These are phyloP conservation scores for Nomada ruficornis DNA, from an alignment of 2,888 invertebrate genomes.

Conservation along the genomic window DNA sequence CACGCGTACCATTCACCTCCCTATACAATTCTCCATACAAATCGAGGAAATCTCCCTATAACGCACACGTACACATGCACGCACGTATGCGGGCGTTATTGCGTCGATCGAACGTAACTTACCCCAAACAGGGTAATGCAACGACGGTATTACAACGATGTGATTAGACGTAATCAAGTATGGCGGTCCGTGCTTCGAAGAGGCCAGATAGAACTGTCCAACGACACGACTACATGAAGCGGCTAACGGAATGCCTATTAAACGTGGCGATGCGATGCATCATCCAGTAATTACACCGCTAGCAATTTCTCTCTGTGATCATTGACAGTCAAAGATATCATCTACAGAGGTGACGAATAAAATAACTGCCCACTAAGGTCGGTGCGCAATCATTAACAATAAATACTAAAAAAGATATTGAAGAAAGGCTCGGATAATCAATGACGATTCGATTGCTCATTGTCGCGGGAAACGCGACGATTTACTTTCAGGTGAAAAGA, in stretches of 20 bases:
- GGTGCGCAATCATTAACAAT: background rate
- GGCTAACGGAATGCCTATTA: slow-evolving; percentile 50
- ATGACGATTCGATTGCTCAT: slow-evolving; percentile 25
- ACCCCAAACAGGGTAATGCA: slow-evolving; percentile 22
- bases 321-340: slow-evolving; percentile 19
- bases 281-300: slow-evolving; percentile 45
- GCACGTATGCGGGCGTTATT: background rate
- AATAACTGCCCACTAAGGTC: slow-evolving; percentile 1
- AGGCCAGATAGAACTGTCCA: slow-evolving; percentile 52
- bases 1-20: background rate
- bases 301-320: slow-evolving; percentile 42
- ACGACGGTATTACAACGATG: slow-evolving; percentile 34
- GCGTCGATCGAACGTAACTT: slow-evolving; percentile 18
- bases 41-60: background rate
- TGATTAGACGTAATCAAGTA: slow-evolving; percentile 52
- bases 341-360: background rate
- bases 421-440: background rate
- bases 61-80: background rate
- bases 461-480: slow-evolving; percentile 40
- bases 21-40: slow-evolving; percentile 9
- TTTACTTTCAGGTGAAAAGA: slow-evolving; percentile 54
- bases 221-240: slow-evolving; percentile 49
- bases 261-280: slow-evolving; percentile 41
- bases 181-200: slow-evolving; percentile 31
- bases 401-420: background rate